Percentiles rank a stretch among this genome's conserved stretches.
phyloP scores from a whole-genome alignment of 2,888 invertebrate species.

The Camponotus fellah region DNA sequence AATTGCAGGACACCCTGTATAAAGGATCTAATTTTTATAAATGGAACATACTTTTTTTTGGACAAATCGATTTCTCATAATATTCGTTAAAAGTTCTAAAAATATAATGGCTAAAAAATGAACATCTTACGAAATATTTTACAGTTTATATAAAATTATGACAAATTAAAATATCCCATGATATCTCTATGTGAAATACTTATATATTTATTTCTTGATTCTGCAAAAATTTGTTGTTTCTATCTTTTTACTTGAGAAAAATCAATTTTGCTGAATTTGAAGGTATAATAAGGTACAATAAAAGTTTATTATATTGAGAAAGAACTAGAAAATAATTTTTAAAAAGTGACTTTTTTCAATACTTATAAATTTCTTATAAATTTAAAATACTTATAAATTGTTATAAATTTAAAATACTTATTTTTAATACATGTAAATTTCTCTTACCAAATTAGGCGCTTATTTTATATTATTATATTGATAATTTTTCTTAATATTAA shows the following conservation, averaged over 20 bases:
- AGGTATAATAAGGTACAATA: background rate
- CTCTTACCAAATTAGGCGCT: background rate
- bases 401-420: too few relatives aligned
- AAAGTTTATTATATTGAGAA: background rate
- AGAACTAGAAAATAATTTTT: background rate
- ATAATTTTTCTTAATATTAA: background rate
- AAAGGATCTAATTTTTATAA: too few relatives aligned
- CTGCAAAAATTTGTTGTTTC: background rate
- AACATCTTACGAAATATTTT: too few relatives aligned
- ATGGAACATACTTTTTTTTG: too few relatives aligned
- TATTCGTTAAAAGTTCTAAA: too few relatives aligned
- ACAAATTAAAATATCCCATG: too few relatives aligned
- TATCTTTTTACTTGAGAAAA: background rate
- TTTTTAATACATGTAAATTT: background rate
- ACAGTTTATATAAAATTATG: too few relatives aligned
- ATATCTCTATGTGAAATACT: too few relatives aligned
- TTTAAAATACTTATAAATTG: too few relatives aligned
- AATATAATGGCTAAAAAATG: too few relatives aligned
- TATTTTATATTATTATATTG: background rate
- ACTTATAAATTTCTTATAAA: background rate
- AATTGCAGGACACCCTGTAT: too few relatives aligned
- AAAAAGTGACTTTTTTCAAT: background rate
- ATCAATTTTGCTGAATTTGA: background rate
- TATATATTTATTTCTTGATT: background rate
- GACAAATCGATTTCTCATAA: too few relatives aligned